Percentiles rank a stretch among this genome's conserved stretches.
Conservation (phyloP, 1,140 invertebrate genomes). For the Bicyclus anynana region DNA sequence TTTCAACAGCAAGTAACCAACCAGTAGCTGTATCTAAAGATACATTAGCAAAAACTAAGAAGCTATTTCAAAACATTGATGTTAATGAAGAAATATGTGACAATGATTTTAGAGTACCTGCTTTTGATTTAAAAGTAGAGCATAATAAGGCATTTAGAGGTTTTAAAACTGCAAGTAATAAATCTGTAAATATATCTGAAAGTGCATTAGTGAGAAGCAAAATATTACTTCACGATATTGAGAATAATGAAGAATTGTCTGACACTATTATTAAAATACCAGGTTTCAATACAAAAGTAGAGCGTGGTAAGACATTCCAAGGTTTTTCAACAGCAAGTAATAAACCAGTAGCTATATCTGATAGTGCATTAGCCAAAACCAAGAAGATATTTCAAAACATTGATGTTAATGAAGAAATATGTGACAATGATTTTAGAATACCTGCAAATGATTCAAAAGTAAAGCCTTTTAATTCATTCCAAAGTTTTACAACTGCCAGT, state of each 20-base stretch:
- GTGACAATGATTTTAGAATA: too few species aligned
- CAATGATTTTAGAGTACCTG: too few species aligned
- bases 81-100: too few species aligned
- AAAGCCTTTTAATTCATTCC: too few species aligned
- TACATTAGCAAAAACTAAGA: conserved; percentile 36
- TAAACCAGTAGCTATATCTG: conserved; percentile 41
- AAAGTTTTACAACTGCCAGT: neutral
- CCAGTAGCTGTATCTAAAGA: conserved; percentile 41
- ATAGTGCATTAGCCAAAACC: conserved; percentile 41
- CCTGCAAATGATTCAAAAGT: too few species aligned
- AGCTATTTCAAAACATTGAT: conserved; percentile 33
- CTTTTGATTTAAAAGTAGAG: too few species aligned
- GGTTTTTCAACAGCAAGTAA: conserved; percentile 46
- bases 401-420: neutral
- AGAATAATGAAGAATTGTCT: too few species aligned
- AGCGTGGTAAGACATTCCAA: neutral
- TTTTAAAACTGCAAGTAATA: too few species aligned
- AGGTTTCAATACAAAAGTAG: too few species aligned
- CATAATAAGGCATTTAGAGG: neutral
- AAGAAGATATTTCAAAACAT: conserved; percentile 8
- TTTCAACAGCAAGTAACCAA: conserved; percentile 41
- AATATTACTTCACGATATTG: conserved; percentile 43
- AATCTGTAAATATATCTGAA: too few species aligned
- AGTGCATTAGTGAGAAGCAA: conserved; percentile 43
- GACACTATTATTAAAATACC: too few species aligned